Evolutionary conservation across 2,113 vertebrate genomes (phyloP).

Genomic region (Lepus timidus): DNA sequence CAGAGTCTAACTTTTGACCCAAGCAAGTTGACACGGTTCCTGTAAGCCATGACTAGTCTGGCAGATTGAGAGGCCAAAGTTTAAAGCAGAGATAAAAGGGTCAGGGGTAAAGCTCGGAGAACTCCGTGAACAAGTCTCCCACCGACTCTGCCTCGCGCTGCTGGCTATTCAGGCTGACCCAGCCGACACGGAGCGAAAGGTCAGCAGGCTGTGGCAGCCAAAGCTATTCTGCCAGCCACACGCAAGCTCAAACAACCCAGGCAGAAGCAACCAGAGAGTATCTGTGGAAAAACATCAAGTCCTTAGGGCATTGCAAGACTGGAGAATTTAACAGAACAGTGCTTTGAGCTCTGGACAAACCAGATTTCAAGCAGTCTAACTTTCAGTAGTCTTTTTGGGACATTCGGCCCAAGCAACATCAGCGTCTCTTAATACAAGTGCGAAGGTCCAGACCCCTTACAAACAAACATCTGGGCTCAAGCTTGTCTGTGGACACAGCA

Average conservation of each 20-base stretch:
- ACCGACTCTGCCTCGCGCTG: background rate
- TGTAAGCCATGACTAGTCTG: background rate
- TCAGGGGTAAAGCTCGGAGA: constrained; percentile 24
- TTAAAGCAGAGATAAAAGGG: constrained; percentile 11
- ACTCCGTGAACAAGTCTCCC: constrained; percentile 49
- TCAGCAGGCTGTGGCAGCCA: constrained; percentile 53
- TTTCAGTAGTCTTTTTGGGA: background rate
- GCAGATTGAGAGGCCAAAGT: background rate
- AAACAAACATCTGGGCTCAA: constrained; percentile 46
- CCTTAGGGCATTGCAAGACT: background rate
- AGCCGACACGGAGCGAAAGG: constrained; percentile 70
- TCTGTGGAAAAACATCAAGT: constrained; percentile 73
- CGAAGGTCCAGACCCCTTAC: constrained; percentile 67
- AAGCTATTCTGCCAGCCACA: constrained; percentile 70
- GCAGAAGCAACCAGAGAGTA: constrained; percentile 74
- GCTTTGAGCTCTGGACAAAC: background rate
- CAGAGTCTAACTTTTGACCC: constrained; percentile 57
- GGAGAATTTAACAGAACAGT: background rate
- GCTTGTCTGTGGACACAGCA: constrained; percentile 71
- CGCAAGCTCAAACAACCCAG: constrained; percentile 73
- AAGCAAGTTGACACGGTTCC: background rate
- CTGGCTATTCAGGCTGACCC: constrained; percentile 64
- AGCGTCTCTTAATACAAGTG: constrained; percentile 55
- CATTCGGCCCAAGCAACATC: background rate
- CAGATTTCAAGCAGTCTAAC: background rate